Base-by-base conservation (phyloP, 2,888 invertebrate species). In the Netelia virgata region DNA sequence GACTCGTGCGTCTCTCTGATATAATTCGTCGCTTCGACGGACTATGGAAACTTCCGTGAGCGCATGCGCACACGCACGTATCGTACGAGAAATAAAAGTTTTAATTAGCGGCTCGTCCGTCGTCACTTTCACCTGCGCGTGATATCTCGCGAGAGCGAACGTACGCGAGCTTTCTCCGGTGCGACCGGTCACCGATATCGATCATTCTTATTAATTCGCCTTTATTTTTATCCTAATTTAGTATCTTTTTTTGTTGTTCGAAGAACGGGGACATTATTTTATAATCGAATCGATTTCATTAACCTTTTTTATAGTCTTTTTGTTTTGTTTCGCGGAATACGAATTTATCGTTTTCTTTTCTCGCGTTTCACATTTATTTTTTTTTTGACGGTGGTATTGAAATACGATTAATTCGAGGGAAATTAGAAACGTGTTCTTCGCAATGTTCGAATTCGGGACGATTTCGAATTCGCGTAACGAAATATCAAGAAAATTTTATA, bases 61-160 rank as follows among this genome's bases (percentile, higher is more conserved):
- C 63, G 9, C 14, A 61, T 28, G 28, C 57, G 20, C 47, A 57
- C 8, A 47, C 50, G 43, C 59, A 70, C 63, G 2, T 10, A 36
- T 50, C 50, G 66, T 20, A 47, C 63, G 76, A 47, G 57, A 66
- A 85, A 83, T 86, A 75, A 75, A 86, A 88, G 66, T 78, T 85
- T 85, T 77, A 77, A 84, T 84, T 82, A 68, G 72, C 57, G 68
- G 82, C 83, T 85, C 41, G 11, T 14, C 9, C 23, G 66, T 82
- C 82, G 68, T 64, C 77, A 82, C 82, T 82, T 87, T 87, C 87
- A 82, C 86, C 82, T 57, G 77, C 75, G 72, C 57, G 83, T 73
- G 82, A 77, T 57, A 78, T 66, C 59, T 53, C 59, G 14, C 36
- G 68, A 75, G 72, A 43, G 76, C 43, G 69, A 63, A 23, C n/a